phyloP scores from a whole-genome alignment of 2,797 vertebrate species.

The Microctenopoma steveboyesi region DNA sequence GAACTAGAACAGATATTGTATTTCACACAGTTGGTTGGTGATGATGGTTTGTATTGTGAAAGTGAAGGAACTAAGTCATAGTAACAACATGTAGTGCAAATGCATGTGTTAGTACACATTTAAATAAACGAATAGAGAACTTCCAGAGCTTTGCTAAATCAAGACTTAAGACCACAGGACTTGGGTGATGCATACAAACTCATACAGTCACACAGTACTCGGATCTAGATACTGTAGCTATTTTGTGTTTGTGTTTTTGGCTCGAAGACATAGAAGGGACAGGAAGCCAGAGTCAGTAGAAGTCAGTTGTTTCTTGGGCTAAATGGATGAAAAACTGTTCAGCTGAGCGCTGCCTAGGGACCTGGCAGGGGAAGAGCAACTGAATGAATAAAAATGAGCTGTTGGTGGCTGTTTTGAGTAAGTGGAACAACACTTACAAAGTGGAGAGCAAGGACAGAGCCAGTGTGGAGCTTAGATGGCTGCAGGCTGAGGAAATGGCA shows the following conservation, averaged over 20 bases:
- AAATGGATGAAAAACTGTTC: constrained; percentile 46
- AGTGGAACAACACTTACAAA: constrained; percentile 40
- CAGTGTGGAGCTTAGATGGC: constrained; percentile 20
- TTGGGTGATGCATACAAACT: background rate
- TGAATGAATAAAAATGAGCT: constrained; percentile 47
- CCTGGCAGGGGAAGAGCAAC: constrained; percentile 23
- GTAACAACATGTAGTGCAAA: too few species aligned
- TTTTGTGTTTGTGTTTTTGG: constrained; percentile 4
- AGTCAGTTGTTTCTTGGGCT: constrained; percentile 34
- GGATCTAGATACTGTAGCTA: background rate
- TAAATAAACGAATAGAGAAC: too few species aligned
- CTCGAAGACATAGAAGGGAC: background rate
- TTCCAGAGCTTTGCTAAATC: background rate
- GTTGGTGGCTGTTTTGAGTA: constrained; percentile 40
- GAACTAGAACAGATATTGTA: background rate
- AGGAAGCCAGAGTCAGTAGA: constrained; percentile 16
- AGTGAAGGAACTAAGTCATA: too few species aligned
- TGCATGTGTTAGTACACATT: too few species aligned
- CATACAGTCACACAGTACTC: background rate
- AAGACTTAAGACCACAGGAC: background rate
- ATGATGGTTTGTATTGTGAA: too few species aligned
- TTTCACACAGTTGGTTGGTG: background rate
- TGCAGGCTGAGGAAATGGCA: constrained; percentile 18
- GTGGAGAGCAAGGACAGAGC: constrained; percentile 38
- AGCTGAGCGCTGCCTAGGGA: constrained; percentile 18